These are phyloP conservation scores for Achatina immaculata DNA, from an alignment of 1,140 invertebrate species.

Conservation along the genomic window DNA sequence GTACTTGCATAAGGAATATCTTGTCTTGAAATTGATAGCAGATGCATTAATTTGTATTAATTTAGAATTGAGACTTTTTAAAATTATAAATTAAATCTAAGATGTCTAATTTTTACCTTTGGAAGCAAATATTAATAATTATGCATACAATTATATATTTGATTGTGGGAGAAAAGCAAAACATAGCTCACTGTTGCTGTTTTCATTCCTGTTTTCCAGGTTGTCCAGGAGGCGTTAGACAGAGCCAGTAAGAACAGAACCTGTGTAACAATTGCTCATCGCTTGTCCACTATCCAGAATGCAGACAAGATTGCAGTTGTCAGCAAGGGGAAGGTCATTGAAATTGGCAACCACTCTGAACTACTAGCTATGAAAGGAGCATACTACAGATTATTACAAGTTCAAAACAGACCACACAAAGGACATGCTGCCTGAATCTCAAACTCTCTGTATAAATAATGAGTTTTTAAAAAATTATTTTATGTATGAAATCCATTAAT, in stretches of 20 bases:
- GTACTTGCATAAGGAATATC: too few relatives aligned
- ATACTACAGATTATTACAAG: constrained; percentile 17
- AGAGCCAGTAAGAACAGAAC: constrained; percentile 78
- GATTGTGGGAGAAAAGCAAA: too few relatives aligned
- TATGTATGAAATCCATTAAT: too few relatives aligned
- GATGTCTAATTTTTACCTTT: too few relatives aligned
- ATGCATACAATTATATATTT: too few relatives aligned
- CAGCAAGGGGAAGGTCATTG: constrained; percentile 79
- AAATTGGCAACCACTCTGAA: constrained; percentile 62
- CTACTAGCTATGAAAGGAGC: constrained; percentile 8
- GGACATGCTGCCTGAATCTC: not conserved
- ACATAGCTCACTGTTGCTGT: not conserved
- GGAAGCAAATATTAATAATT: too few relatives aligned
- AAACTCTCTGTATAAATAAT: not conserved
- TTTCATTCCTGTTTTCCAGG: not conserved
- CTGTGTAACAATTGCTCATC: constrained; percentile 89
- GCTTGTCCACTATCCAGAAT: constrained; percentile 86
- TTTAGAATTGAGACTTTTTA: too few relatives aligned
- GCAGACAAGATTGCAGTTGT: constrained; percentile 84
- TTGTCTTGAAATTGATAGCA: too few relatives aligned
- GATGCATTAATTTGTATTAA: too few relatives aligned
- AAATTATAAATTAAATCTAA: too few relatives aligned
- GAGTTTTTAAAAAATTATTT: not conserved
- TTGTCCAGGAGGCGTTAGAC: constrained; percentile 72
- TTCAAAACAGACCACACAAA: constrained; percentile 16